Evolutionary conservation across 92 coral and sea anemone species (phyloP).

Genomic region (Zoanthus gigantus): DNA sequence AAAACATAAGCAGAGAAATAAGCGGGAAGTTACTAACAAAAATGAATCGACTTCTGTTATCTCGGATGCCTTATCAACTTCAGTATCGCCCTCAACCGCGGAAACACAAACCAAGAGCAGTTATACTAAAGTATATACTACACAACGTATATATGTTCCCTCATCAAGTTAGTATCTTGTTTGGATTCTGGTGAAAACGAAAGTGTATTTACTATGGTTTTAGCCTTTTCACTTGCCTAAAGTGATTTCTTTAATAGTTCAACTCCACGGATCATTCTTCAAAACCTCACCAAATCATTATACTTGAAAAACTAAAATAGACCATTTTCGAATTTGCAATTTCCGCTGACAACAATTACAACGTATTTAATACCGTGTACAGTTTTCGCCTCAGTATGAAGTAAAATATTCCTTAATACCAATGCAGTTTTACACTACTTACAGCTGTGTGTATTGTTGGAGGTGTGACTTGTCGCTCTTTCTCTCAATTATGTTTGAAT

Average conservation of each 20-base stretch:
- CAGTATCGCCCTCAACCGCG: not conserved
- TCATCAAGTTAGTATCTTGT: not conserved
- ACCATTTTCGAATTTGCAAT: no score
- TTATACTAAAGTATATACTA: not conserved
- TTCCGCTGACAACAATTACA: no score
- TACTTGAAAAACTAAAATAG: no score
- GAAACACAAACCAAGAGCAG: not conserved
- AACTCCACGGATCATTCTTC: no score
- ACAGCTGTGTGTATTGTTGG: no score
- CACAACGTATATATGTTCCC: not conserved
- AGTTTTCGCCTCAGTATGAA: no score
- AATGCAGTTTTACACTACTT: not conserved
- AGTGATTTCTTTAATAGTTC: no score
- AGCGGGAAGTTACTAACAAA: not conserved
- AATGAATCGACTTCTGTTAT: not conserved
- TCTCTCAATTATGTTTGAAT: no score
- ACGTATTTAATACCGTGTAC: no score
- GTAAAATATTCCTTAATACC: no score
- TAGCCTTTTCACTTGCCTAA: no score
- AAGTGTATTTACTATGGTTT: not conserved
- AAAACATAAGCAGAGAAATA: not conserved
- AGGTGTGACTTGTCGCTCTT: no score
- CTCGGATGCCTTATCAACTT: not conserved
- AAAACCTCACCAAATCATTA: not conserved
- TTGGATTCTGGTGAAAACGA: not conserved